Conservation (phyloP, 2,113 vertebrate species). For the Myotis brandtii region DNA sequence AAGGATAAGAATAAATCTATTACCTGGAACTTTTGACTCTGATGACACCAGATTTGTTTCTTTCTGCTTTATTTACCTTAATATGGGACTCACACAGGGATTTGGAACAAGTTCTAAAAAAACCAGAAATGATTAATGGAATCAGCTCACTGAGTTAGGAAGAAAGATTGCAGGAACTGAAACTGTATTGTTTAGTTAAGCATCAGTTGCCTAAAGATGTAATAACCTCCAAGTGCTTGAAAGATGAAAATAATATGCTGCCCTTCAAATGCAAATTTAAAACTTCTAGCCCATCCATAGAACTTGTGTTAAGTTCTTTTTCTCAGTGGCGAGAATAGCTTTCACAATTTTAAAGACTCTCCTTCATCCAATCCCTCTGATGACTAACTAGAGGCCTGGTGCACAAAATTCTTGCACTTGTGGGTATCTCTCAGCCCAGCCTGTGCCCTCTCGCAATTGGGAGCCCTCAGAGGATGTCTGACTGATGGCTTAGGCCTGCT, state of each 20-base stretch:
- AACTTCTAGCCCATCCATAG: background rate
- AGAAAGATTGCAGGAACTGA: slow-evolving; percentile 15
- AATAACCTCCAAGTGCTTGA: slow-evolving; percentile 12
- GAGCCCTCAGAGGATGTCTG: too few relatives aligned
- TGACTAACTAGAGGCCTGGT: background rate
- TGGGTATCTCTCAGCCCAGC: too few relatives aligned
- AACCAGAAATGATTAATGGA: slow-evolving; percentile 26
- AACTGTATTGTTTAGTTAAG: slow-evolving; percentile 47
- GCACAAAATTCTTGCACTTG: too few relatives aligned
- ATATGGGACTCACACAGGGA: background rate
- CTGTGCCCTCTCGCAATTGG: too few relatives aligned
- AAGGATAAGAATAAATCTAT: background rate
- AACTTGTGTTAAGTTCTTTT: background rate
- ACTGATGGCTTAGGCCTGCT: too few relatives aligned
- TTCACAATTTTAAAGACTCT: background rate
- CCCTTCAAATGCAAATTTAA: slow-evolving; percentile 27
- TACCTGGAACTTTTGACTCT: background rate
- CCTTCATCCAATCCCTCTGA: background rate
- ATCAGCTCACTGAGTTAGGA: slow-evolving; percentile 7
- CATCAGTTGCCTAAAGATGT: slow-evolving; percentile 31
- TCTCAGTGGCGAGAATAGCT: background rate
- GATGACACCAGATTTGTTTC: slow-evolving; percentile 8
- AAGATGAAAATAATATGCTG: slow-evolving; percentile 52
- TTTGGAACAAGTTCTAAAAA: background rate
- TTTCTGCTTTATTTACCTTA: slow-evolving; percentile 32